phyloP scores from a whole-genome alignment of 2,888 invertebrate genomes.

The Odontomyia ornata region DNA sequence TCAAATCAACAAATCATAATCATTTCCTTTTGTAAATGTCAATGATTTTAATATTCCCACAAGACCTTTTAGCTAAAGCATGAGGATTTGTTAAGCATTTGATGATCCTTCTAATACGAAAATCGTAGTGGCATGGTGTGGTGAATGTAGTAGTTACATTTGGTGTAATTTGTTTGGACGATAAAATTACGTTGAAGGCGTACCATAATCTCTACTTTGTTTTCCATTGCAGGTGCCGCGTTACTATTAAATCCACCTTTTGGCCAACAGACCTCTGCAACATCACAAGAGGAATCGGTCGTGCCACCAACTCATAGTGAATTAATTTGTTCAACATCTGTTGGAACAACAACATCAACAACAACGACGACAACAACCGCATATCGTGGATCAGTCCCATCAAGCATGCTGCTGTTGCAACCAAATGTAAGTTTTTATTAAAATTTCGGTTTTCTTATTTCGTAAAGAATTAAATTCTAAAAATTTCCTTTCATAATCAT shows the following conservation, averaged over 20 bases:
- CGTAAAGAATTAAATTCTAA: neutral
- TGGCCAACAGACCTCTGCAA: constrained; percentile 41
- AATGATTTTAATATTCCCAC: constrained; percentile 48
- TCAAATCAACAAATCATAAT: neutral
- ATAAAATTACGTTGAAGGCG: neutral
- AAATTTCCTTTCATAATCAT: neutral
- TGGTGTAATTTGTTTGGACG: neutral
- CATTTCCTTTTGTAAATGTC: constrained; percentile 47
- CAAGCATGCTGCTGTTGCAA: constrained; percentile 95
- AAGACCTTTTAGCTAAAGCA: constrained; percentile 17
- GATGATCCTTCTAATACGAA: neutral
- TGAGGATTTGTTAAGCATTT: neutral
- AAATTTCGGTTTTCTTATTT: neutral
- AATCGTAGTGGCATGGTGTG: neutral
- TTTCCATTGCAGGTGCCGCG: constrained; percentile 52
- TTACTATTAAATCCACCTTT: constrained; percentile 51
- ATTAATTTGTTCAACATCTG: constrained; percentile 47
- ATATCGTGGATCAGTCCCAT: constrained; percentile 55
- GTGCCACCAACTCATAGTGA: constrained; percentile 37
- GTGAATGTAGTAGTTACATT: neutral
- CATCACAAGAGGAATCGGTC: constrained; percentile 37
- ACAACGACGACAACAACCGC: constrained; percentile 47
- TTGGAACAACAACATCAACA: constrained; percentile 49
- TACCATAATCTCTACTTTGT: neutral
- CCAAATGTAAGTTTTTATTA: constrained; percentile 76